A percentile compares a stretch with the other conserved stretches of the same genome.
phyloP scores from a whole-genome alignment of 2,888 invertebrate species.

The Orthonychiurus folsomi region DNA sequence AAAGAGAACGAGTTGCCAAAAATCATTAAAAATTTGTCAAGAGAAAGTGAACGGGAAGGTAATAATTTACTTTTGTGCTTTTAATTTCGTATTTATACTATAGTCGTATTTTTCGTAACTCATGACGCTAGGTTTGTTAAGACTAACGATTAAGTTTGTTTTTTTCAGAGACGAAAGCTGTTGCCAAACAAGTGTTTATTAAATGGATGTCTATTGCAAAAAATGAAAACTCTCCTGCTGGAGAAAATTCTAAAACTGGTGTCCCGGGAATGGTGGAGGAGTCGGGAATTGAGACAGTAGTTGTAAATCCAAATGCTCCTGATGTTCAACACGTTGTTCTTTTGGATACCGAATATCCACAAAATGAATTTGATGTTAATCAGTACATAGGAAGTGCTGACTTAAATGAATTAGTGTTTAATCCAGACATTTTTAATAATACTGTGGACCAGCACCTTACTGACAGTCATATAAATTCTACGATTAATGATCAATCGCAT shows the following conservation, averaged over 20 bases:
- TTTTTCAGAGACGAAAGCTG: slow-evolving; percentile 25
- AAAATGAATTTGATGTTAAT: neutral
- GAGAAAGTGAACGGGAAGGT: slow-evolving; percentile 71
- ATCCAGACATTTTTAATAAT: slow-evolving; percentile 33
- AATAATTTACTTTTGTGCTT: slow-evolving; percentile 33
- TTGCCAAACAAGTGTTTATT: slow-evolving; percentile 28
- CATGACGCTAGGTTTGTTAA: neutral
- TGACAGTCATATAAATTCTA: slow-evolving; percentile 14
- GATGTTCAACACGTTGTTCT: neutral
- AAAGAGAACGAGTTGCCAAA: slow-evolving; percentile 88
- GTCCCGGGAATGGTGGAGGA: neutral
- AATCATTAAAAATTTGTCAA: slow-evolving; percentile 76
- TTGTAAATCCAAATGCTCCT: neutral
- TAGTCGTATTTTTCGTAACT: too few species aligned
- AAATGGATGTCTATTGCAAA: slow-evolving; percentile 37
- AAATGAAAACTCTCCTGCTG: slow-evolving; percentile 1
- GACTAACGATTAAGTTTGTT: neutral
- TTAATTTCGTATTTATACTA: too few species aligned
- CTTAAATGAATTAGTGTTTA: slow-evolving; percentile 19
- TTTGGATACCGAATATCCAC: slow-evolving; percentile 3
- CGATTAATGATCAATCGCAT: neutral
- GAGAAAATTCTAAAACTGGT: neutral
- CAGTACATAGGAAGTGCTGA: neutral
- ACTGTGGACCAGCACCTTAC: slow-evolving; percentile 29
- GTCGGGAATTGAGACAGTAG: neutral